Base-by-base conservation (phyloP, 2,113 vertebrate species). In the Thamnaconus septentrionalis region DNA sequence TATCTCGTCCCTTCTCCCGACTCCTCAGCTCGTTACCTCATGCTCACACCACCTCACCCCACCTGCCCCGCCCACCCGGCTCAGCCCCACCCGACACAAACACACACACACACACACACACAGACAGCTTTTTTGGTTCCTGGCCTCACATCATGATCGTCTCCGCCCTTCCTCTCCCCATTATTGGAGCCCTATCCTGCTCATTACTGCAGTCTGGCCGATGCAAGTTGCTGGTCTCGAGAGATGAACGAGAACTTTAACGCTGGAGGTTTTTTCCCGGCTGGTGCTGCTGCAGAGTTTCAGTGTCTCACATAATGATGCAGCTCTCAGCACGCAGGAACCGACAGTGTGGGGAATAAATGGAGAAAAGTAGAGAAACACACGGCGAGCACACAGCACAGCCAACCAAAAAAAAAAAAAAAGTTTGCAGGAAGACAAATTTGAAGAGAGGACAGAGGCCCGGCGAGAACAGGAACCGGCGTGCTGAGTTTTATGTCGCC, bases 161-260 rank as follows among this genome's bases (percentile, higher is more conserved):
- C 40, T 9, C 40, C 12, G 53, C 63, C 64, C 64, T 50, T 66
- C 9, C 65, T 31, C 54, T 63, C 56, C 49, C 47, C 59, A 45
- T 70, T 48, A 31, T 76, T 47, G 71, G 60, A 49, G 47, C 8
- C 47, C 47, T 8, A 58, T 61, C 56, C 64, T 41, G 47, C 75
- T 69, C 42, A n/a, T 70, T 60, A 51, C 70, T 61, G 12, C 67
- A 71, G 73, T 65, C 53, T 10, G 49, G 60, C 67, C 67, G 65
- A 77, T 31, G 75, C 78, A 61, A 5, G 40, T 31, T 61, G 79
- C 76, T 55, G 79, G 81, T 63, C 68, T 62, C 47, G 18, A 54
- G 87, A 92, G 92, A 93, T 92, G 93, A 92, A 93, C 93, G 85
- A 93, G 87, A 81, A 84, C 92, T 93, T 94, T 94, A 91, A 92